phyloP scores from a whole-genome alignment of 2,797 vertebrate genomes.

The Melanogrammus aeglefinus region DNA sequence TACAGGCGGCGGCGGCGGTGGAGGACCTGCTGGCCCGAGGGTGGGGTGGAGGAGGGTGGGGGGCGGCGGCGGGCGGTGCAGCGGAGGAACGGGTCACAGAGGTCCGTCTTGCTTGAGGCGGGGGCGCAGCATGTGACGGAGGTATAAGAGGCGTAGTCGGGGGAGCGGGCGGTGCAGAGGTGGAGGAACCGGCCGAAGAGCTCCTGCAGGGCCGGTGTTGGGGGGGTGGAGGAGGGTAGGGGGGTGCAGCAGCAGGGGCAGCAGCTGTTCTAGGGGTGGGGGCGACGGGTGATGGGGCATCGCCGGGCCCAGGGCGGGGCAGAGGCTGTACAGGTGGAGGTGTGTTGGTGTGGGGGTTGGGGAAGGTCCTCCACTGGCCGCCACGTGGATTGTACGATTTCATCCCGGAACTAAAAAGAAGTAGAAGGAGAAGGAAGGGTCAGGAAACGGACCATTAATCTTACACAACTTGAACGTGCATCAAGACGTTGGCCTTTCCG shows the following conservation, averaged over 20 bases:
- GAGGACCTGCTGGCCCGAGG: neutral
- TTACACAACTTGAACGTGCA: neutral
- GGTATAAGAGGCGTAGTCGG: too few species aligned
- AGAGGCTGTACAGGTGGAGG: neutral
- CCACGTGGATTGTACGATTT: conserved; percentile 25
- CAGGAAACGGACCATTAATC: neutral
- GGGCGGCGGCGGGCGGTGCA: neutral
- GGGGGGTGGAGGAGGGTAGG: neutral
- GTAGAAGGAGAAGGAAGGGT: neutral
- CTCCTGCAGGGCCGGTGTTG: neutral
- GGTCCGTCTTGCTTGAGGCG: neutral
- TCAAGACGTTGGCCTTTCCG: neutral
- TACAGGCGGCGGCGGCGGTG: neutral
- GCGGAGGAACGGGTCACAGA: neutral
- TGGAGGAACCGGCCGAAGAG: neutral
- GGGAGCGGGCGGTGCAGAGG: neutral
- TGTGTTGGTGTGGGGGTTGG: conserved; percentile 7
- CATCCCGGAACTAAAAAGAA: conserved; percentile 40
- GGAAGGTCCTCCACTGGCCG: conserved; percentile 24
- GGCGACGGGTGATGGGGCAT: neutral
- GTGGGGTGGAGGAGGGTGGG: neutral
- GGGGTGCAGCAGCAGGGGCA: neutral
- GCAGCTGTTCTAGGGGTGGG: neutral
- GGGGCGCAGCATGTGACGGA: too few species aligned
- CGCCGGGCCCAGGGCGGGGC: neutral